Evolutionary conservation across 2,113 vertebrate genomes (phyloP).

Genomic region (Cisticola juncidis): DNA sequence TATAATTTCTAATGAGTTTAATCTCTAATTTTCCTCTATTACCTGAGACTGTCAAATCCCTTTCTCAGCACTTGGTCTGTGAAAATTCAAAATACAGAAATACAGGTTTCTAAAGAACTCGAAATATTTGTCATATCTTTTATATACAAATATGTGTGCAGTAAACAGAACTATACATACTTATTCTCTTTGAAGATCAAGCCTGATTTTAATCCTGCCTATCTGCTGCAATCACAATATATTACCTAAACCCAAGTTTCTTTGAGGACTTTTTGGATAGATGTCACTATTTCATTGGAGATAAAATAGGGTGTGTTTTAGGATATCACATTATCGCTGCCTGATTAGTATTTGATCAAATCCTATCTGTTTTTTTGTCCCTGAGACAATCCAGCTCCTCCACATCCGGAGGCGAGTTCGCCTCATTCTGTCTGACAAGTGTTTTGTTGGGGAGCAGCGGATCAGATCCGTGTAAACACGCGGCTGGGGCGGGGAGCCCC

Average conservation of each 20-base stretch:
- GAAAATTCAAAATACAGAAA: background rate
- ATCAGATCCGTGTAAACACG: conserved; percentile 31
- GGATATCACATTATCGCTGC: conserved; percentile 23
- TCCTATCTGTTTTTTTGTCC: background rate
- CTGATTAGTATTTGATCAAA: conserved; percentile 46
- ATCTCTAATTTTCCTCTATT: conserved; percentile 42
- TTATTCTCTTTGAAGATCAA: conserved; percentile 62
- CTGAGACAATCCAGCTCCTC: background rate
- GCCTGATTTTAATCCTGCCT: background rate
- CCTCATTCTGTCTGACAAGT: conserved; percentile 55
- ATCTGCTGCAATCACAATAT: conserved; percentile 32
- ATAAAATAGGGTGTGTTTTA: conserved; percentile 5
- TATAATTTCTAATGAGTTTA: conserved; percentile 63
- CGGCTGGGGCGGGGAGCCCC: background rate
- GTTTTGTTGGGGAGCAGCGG: conserved; percentile 17
- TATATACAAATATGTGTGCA: conserved; percentile 22
- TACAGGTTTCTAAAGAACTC: background rate
- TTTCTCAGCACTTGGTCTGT: background rate
- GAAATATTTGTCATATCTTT: conserved; percentile 45
- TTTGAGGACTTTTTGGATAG: conserved; percentile 48
- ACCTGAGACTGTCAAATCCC: conserved; percentile 31
- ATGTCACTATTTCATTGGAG: conserved; percentile 20
- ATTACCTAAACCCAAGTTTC: conserved; percentile 48
- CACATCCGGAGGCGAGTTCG: background rate
- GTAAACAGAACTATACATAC: conserved; percentile 34